Percentiles rank a stretch among this genome's conserved stretches.
Conservation (phyloP, 2,888 invertebrate species). For the Parasteatoda lunata region DNA sequence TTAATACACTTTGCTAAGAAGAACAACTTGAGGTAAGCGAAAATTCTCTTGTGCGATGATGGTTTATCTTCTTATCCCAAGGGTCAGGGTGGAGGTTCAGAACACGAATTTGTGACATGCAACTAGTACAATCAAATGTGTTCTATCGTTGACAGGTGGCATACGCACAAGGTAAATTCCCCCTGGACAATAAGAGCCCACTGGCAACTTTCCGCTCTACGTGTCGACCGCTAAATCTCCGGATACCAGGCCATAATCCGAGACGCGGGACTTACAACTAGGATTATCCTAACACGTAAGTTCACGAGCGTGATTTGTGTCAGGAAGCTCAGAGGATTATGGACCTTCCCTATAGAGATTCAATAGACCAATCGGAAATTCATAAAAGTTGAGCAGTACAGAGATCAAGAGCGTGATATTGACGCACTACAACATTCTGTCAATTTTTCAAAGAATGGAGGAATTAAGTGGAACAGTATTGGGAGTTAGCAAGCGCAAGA, state of each 20-base stretch:
- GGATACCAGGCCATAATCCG: slow-evolving; percentile 50
- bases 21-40: too few relatives aligned
- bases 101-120: not conserved
- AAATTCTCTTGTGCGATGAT: too few relatives aligned
- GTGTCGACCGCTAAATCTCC: slow-evolving; percentile 48
- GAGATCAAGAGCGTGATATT: slow-evolving; percentile 8
- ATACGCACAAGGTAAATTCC: slow-evolving; percentile 26
- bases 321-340: slow-evolving; percentile 21
- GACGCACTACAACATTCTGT: not conserved
- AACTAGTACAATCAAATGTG: not conserved
- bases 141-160: slow-evolving; percentile 48
- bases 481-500: too few relatives aligned
- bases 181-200: not conserved
- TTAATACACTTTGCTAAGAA: too few relatives aligned
- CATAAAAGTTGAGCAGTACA: slow-evolving; percentile 16
- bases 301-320: slow-evolving; percentile 31
- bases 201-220: not conserved
- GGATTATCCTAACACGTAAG: slow-evolving; percentile 35
- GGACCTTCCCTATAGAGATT: slow-evolving; percentile 9
- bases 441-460: too few relatives aligned
- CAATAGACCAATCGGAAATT: slow-evolving; percentile 29
- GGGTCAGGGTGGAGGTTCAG: not conserved
- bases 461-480: too few relatives aligned
- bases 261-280: slow-evolving; percentile 9
- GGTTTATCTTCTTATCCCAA: not conserved